Base-by-base conservation (phyloP, 2,113 vertebrate genomes). In the Connochaetes taurinus region DNA sequence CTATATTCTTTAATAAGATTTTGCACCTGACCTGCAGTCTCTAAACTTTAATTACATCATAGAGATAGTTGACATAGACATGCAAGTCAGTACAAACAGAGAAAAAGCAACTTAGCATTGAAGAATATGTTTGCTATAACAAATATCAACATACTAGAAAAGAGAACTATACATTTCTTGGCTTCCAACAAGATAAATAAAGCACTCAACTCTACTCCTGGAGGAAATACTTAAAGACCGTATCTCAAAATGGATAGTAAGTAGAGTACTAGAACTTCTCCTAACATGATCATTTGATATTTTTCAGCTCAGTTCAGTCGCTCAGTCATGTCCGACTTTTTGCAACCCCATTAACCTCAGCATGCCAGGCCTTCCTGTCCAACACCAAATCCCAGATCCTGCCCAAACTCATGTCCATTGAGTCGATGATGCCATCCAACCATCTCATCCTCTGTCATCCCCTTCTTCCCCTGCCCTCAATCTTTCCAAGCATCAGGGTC, bases 1-100 rank as follows among this genome's bases (percentile, higher is more conserved):
- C 33, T 92, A 25, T 85, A 25, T 62, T 91, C 50, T 55, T 87
- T 47, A 94, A 31, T 89, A 94, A 31, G 57, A 97, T 95, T 87
- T 94, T 92, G 33, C 25, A 60, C 58, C 52, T 91, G 55, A 89
- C 21, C 12, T 15, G 64, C 16, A 84, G 43, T 81, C 40, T 82
- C 57, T 29, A 85, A 76, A 96, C 21, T 86, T 74, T 76, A 86
- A 89, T 93, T 40, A 64, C 27, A 80, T 10, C 19, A 53, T 82
- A 31, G 13, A 91, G 43, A 58, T 62, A 64, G 19, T 47, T 85
- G 17, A 29, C 67, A 82, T 45, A 87, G 14, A 82, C 57, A 9
- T 76, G 15, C 50, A 53, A 67, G 23, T 87, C 43, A 43, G 33
- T 57, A 43, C 4, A 57, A 74, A 64, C 17, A 36, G 17, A 60